A percentile compares a stretch with the other conserved stretches of the same genome.
Evolutionary conservation across 2,113 vertebrate species (phyloP).

Genomic region (Microcebus lehilahytsara): DNA sequence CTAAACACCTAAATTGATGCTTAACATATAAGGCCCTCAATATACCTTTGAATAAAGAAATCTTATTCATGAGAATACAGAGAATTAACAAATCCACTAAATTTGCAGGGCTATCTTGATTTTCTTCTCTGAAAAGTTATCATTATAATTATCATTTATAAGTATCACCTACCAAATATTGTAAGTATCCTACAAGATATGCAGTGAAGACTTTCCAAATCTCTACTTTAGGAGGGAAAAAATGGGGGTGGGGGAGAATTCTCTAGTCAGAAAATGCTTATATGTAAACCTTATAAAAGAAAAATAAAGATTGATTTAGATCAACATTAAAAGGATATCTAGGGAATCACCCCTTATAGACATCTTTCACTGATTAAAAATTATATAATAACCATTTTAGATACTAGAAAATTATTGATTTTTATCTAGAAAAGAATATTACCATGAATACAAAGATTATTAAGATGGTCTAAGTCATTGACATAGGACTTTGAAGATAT

Average conservation of each 20-base stretch:
- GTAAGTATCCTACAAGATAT: neutral
- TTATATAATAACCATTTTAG: neutral
- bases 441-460: neutral
- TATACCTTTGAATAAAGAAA: constrained; percentile 37
- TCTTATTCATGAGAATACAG: neutral
- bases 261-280: neutral
- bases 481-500: neutral
- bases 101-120: neutral
- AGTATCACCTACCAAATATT: neutral
- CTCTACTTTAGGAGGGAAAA: neutral
- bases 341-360: neutral
- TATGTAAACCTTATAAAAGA: neutral
- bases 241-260: neutral
- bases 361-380: constrained; percentile 22
- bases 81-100: neutral
- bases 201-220: neutral
- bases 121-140: neutral
- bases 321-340: neutral
- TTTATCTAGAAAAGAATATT: constrained; percentile 29
- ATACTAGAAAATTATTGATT: neutral
- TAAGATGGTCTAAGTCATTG: neutral
- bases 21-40: neutral
- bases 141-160: neutral
- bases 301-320: constrained; percentile 12
- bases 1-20: neutral